These are phyloP conservation scores for Liolophura sinensis DNA, from an alignment of 1,140 invertebrate species.

Conservation along the genomic window DNA sequence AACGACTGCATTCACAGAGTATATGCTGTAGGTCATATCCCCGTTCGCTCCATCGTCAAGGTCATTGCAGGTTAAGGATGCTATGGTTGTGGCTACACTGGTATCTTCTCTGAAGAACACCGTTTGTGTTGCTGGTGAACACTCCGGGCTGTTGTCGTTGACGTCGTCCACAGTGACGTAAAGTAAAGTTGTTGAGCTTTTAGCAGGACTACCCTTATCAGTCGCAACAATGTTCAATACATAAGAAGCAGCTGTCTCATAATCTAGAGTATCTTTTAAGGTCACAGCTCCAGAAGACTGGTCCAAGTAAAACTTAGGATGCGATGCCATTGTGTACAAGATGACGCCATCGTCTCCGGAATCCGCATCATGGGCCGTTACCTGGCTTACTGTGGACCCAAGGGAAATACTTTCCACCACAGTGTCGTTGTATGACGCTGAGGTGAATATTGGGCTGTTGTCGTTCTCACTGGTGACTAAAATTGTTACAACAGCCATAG, in stretches of 20 bases:
- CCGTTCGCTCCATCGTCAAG: slow-evolving; percentile 22
- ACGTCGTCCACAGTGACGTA: slow-evolving; percentile 19
- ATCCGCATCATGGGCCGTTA: slow-evolving; percentile 85
- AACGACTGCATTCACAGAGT: slow-evolving; percentile 21
- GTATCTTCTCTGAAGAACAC: slow-evolving; percentile 65
- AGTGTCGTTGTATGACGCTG: slow-evolving; percentile 16
- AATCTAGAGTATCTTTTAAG: not conserved
- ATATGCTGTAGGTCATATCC: slow-evolving; percentile 23
- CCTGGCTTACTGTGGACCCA: slow-evolving; percentile 78
- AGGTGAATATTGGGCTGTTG: slow-evolving; percentile 81
- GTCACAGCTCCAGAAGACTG: too few relatives aligned
- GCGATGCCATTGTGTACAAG: too few relatives aligned
- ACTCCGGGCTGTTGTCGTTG: slow-evolving; percentile 89
- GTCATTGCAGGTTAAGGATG: slow-evolving; percentile 30
- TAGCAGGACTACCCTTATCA: not conserved
- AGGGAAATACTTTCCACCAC: slow-evolving; percentile 44
- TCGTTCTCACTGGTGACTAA: slow-evolving; percentile 82
- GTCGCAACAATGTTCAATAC: not conserved
- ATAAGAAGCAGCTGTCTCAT: not conserved
- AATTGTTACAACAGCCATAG: slow-evolving; percentile 1
- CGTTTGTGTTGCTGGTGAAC: slow-evolving; percentile 79
- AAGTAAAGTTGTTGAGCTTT: not conserved
- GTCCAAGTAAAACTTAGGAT: too few relatives aligned
- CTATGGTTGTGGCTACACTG: slow-evolving; percentile 11
- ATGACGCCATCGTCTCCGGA: slow-evolving; percentile 21